These are phyloP conservation scores for Eumacrocentrus americanus DNA, from an alignment of 2,888 invertebrate genomes.

Conservation along the genomic window DNA sequence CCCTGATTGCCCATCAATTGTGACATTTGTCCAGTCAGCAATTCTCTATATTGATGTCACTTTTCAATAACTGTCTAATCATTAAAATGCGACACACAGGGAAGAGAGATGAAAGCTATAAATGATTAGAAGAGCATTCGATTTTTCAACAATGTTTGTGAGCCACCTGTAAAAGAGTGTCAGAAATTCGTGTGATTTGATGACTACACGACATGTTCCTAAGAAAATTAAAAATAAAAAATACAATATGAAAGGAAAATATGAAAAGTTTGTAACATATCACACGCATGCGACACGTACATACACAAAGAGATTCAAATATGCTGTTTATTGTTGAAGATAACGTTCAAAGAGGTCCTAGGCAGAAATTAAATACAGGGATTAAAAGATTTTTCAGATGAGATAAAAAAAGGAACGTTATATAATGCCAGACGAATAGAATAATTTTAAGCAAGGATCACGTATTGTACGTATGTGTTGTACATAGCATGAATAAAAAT, in stretches of 20 bases:
- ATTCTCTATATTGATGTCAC: conserved; percentile 60
- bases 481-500: conserved; percentile 61
- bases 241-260: conserved; percentile 37
- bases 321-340: conserved; percentile 15
- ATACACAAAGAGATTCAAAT: conserved; percentile 15
- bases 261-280: conserved; percentile 58
- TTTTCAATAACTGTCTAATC: conserved; percentile 60
- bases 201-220: neutral
- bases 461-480: conserved; percentile 62
- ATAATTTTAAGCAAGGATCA: conserved; percentile 56
- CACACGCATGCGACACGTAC: conserved; percentile 45
- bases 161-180: neutral
- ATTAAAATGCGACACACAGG: conserved; percentile 31
- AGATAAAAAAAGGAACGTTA: conserved; percentile 37
- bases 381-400: neutral
- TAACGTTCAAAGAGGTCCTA: neutral
- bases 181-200: neutral
- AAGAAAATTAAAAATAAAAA: conserved; percentile 10
- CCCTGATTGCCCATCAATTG: too few species aligned
- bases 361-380: neutral
- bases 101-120: neutral
- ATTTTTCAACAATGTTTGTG: too few species aligned
- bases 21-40: conserved; percentile 49
- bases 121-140: neutral
- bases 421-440: conserved; percentile 36